Evolutionary conservation across 1,140 invertebrate species (phyloP).

Genomic region (Phocides pigmalion): DNA sequence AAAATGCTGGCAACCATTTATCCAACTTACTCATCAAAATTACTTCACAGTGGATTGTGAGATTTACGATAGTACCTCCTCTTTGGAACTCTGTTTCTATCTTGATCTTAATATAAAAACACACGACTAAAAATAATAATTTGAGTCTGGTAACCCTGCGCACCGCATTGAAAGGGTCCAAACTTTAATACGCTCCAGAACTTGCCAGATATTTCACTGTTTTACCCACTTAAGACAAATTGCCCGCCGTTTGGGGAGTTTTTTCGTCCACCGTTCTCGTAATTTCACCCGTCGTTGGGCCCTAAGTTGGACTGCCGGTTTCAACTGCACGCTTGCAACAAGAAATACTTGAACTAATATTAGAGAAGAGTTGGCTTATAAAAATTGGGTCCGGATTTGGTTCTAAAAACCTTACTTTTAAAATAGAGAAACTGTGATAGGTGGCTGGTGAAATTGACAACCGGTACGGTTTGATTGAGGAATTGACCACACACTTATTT

Average conservation of each 20-base stretch:
- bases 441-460: no score
- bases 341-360: constrained; percentile 31
- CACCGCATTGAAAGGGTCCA: constrained; percentile 36
- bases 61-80: no score
- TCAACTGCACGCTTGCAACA: constrained; percentile 30
- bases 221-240: constrained; percentile 77
- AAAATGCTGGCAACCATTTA: no score
- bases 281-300: constrained; percentile 61
- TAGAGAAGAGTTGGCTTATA: constrained; percentile 8
- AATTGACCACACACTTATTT: no score
- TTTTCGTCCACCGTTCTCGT: constrained; percentile 52
- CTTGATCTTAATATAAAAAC: neutral
- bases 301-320: constrained; percentile 12
- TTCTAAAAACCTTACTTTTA: constrained; percentile 1
- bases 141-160: constrained; percentile 9
- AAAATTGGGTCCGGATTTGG: constrained; percentile 25
- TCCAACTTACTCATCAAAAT: no score
- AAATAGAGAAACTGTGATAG: no score
- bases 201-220: constrained; percentile 73
- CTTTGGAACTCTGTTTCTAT: no score
- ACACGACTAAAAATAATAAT: neutral
- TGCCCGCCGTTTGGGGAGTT: constrained; percentile 57
- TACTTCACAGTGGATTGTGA: no score
- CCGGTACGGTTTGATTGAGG: no score
- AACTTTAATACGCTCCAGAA: constrained; percentile 72